Base-by-base conservation (phyloP, 1,140 invertebrate species). In the Drosophila seguyi region DNA sequence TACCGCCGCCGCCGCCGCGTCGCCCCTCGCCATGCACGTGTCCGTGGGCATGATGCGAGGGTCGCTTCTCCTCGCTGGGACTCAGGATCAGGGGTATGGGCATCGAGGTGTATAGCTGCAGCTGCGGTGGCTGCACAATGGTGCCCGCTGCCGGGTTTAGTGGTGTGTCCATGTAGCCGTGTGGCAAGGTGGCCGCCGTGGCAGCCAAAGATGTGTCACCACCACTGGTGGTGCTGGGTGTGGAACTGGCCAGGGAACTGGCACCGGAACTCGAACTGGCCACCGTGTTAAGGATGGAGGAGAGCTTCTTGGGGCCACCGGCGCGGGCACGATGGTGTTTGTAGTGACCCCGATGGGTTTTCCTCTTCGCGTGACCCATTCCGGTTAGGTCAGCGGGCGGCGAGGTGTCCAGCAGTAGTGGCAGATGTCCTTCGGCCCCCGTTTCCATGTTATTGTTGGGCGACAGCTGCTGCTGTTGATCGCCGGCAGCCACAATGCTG, bases 31-130 rank as follows among this genome's bases (percentile, higher is more conserved):
- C 85, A 34, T 90, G 85, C 53, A 39, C 81, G 38, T 91, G 83
- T 2, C 75, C 74, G 47, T 90, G 85, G 56, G 72, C 71, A 41
- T 91, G 78, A 50, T 91, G 90, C 11, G 52, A 8, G 0, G 85
- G 73, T 7, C 91, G 81, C 65, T 92, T 92, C 60, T 92, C 91
- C 20, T 92, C 88, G 73, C 81, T 80, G 56, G 91, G 88, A 66
- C 88, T 92, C 13, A 92, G 77, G 22, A 92, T 92, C 50, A 92
- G 56, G 1, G 91, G 91, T 42, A 92, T 92, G 59, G 91, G 91
- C 82, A 92, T 92, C 14, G 91, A 90, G 45, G 91, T 92, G 73
- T 91, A 92, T 0, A 87, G 66, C 36, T 88, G 84, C 52, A 90
- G 39, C n/a, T 72, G 68, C 6, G 84, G 85, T 38, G 90, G 79